Base-by-base conservation (phyloP, 2,888 invertebrate species). In the Sinopyrophorus schimmeli region DNA sequence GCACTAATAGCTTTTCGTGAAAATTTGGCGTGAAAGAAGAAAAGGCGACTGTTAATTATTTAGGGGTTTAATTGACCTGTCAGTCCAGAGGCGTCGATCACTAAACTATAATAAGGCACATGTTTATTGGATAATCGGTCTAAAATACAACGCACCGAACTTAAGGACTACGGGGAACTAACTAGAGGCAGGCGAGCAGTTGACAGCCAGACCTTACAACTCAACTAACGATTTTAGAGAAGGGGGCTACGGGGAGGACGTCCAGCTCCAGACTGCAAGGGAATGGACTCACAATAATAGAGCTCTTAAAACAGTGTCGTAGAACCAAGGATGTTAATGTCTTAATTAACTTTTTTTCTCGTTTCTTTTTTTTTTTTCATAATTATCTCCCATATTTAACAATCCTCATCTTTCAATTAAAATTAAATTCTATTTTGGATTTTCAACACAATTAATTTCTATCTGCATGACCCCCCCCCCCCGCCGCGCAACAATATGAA, bases 191-290 rank as follows among this genome's bases (percentile, higher is more conserved):
- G 65, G 65, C 62, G 64, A 67, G 61, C 66, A 69, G 72, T 69
- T 74, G 74, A 74, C 73, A 73, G 73, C 66, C 72, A 64, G 69
- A 67, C 67, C 70, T 74, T 73, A 74, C 74, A 73, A 73, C 74
- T 74, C 74, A 74, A 74, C 74, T 74, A 74, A 68, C 69, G 63
- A 67, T 65, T 67, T 61, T 66, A 58, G 68, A 62, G 66, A 68
- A 67, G 65, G 67, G 67, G 67, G 53, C 46, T 31, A 51, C 47
- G 59, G 66, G 67, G 69, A 66, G 65, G 68, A 68, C 14, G 30
- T 65, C 65, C 65, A 58, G 59, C 62, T 54, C 60, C 60, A 62
- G 62, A 64, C 64, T 62, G 63, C 61, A 59, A 65, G 65, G 64
- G 68, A 67, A 67, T 65, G 67, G 66, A 65, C 67, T 66, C 59